Evolutionary conservation across 2,888 invertebrate genomes (phyloP), one percentile per base, ranked within the genome.

Genomic region (Synergus laeviventris): DNA sequence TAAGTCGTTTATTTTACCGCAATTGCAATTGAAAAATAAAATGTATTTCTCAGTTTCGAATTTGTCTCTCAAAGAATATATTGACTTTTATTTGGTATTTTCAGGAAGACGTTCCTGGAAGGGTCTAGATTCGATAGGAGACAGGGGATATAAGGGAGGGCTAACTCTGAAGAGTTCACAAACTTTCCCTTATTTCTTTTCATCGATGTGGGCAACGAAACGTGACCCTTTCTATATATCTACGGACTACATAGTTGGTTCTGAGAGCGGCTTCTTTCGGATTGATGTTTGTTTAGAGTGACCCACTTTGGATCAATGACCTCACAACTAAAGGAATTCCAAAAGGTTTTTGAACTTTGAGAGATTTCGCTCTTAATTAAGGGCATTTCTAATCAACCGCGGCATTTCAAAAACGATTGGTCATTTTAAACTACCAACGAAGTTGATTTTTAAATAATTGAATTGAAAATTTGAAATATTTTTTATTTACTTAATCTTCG

Each of bases 301-400:
- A 66, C 18, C 66, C 66, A 66, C 18, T 36, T 66, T 66, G 18
- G 39, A 42, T 66, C 39, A 42, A 66, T 66, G 66, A 12, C 42
- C 66, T 66, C 21, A 42, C 14, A 12, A 49, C 2, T 18, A n/a
- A 54, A 54, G 16, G n/a, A 54, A 21, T 56, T 56, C 56, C 11
- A 56, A 21, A 21, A 56, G 56, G 18, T 56, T 3, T 11, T 2
- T 14, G 21, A 18, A 21, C 56, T 56, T 16, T 8, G 1, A 5
- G 5, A 18, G 18, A 4, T 56, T 21, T 12, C 11, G 18, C 1
- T 21, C 5, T 56, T 21, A 56, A 21, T 18, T 54, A 54, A 9
- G 45, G 39, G 39, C 11, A 39, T 39, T 39, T 39, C 39, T 39
- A 39, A 39, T 39, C 39, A 39, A 39, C 39, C 11, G 11, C 11